phyloP scores from a whole-genome alignment of 2,888 invertebrate species.

The Phragmatobia fuliginosa region DNA sequence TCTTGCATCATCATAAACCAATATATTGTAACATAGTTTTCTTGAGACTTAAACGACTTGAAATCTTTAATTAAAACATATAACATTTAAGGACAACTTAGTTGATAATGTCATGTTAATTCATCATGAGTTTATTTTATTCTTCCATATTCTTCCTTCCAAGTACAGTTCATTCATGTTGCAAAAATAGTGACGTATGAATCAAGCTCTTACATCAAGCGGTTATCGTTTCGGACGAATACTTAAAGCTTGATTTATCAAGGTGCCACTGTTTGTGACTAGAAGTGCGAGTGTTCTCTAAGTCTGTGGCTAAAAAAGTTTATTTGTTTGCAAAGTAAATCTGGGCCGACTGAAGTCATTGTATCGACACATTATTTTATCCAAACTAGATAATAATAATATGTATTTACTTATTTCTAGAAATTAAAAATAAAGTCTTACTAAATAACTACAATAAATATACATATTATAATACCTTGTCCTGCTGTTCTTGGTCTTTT shows the following conservation, averaged over 20 bases:
- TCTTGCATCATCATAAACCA: neutral
- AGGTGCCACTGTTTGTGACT: neutral
- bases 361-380: neutral
- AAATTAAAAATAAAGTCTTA: no score
- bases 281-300: no score
- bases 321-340: neutral
- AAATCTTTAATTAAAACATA: no score
- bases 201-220: neutral
- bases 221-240: neutral
- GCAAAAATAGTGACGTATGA: no score
- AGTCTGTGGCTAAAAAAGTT: neutral
- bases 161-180: no score
- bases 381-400: neutral
- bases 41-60: neutral
- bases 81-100: neutral
- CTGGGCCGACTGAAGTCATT: neutral
- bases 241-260: no score
- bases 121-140: no score
- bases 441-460: no score
- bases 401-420: no score
- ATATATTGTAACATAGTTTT: neutral
- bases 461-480: constrained; percentile 61
- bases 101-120: neutral
- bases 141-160: no score
- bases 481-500: constrained; percentile 84